Base-by-base conservation (phyloP, 2,888 invertebrate species). In the Apodemia duryi region DNA sequence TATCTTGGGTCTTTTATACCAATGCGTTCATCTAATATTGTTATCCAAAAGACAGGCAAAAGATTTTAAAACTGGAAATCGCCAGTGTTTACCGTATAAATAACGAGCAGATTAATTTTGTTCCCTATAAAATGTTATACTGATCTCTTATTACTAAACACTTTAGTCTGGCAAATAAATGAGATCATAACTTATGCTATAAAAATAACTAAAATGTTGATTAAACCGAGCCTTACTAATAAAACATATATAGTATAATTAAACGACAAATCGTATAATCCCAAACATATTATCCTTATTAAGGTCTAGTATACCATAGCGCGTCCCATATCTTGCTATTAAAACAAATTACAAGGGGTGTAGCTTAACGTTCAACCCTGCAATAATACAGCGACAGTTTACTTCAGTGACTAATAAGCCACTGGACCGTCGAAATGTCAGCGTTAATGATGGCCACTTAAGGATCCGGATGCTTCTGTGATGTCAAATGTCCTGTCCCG, bases 361-460 rank as follows among this genome's bases (percentile, higher is more conserved):
- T 13, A 32, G 57, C 57, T 57, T 57, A 57, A 29, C 13, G 10
- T 29, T 11, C 28, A 11, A 57, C 29, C 57, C 57, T 32, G 57
- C 32, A 57, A 57, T 57, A 57, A 57, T 57, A 57, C 13, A 32
- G 57, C 57, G 57, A 57, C 57, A 57, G 57, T 57, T 57, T 13
- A 29, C 57, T 57, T 57, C 57, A 57, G 57, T 57, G 29, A 57
- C 57, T 57, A 57, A 57, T 57, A 57, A 57, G 57, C 57, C 57
- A 57, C 57, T 57, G 57, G 57, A 57, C 57, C 57, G 57, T 9
- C 57, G 29, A 57, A 57, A 57, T 57, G 57, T 29, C 57, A 57
- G 57, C 28, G 57, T 57, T 57, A 57, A 57, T 57, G 57, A 57
- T 57, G 32, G 32, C 32, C 32, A 29, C 57, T 57, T 32, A 54